phyloP scores from a whole-genome alignment of 2,888 invertebrate genomes.

The Chrysina gloriosa region DNA sequence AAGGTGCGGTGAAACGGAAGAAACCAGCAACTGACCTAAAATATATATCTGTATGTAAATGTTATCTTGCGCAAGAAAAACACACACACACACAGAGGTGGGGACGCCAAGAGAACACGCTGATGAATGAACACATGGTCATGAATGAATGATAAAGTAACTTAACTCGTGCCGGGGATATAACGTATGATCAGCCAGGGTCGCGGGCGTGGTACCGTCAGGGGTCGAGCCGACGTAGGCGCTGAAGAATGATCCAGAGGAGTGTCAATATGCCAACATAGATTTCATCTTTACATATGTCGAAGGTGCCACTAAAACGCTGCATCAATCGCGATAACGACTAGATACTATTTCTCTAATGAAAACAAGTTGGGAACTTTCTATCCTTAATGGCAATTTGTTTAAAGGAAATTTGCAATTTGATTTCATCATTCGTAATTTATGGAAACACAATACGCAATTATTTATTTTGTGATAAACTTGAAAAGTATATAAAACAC shows the following conservation, averaged over 20 bases:
- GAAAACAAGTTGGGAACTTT: conserved; percentile 1
- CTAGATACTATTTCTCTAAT: neutral
- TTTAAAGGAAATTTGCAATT: too few relatives aligned
- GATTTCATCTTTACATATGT: conserved; percentile 48
- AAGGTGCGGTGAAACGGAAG: conserved; percentile 61
- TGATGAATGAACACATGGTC: conserved; percentile 63
- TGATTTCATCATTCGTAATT: too few relatives aligned
- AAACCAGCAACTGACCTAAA: conserved; percentile 58
- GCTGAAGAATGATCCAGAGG: conserved; percentile 53
- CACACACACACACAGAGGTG: conserved; percentile 40
- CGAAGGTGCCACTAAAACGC: conserved; percentile 42
- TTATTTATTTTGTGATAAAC: too few relatives aligned
- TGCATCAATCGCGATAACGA: neutral
- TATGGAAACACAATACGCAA: too few relatives aligned
- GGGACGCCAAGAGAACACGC: conserved; percentile 48
- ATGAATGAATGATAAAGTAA: conserved; percentile 61
- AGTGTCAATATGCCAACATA: conserved; percentile 53
- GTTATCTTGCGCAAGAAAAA: conserved; percentile 54
- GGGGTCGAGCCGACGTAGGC: conserved; percentile 57
- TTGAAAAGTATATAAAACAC: too few relatives aligned
- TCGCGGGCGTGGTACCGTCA: conserved; percentile 60
- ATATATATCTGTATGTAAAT: conserved; percentile 56
- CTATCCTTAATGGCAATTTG: neutral
- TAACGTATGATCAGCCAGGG: conserved; percentile 59
- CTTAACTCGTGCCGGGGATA: conserved; percentile 55